Evolutionary conservation across 53 echinoderm and acorn worm genomes (phyloP).

Genomic region (Patiria pectinifera): DNA sequence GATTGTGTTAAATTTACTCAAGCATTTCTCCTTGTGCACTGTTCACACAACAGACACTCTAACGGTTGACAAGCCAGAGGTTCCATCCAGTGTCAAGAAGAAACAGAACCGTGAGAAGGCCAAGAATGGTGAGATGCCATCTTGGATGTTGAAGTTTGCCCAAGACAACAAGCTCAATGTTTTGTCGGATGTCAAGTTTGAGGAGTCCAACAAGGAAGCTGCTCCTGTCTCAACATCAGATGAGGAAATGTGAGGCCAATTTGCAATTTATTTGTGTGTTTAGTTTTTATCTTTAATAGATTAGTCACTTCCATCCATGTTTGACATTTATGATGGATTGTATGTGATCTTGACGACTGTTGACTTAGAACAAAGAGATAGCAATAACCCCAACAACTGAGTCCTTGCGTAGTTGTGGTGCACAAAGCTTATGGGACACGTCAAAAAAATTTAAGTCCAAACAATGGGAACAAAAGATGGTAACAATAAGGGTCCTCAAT

Average conservation of each 20-base stretch:
- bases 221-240: conserved; percentile 15
- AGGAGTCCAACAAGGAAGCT: conserved; percentile 48
- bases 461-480: no score
- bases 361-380: no score
- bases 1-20: no score
- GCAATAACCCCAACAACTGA: no score
- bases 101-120: conserved; percentile 85
- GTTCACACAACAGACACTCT: conserved; percentile 70
- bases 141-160: conserved; percentile 95
- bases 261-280: not conserved
- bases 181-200: conserved; percentile 76
- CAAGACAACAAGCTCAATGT: conserved; percentile 86
- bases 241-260: conserved; percentile 57
- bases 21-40: no score
- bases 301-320: not conserved
- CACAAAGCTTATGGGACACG: no score
- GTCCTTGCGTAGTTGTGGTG: no score
- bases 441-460: no score
- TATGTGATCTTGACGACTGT: no score
- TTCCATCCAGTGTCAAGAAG: conserved; percentile 82
- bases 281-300: not conserved
- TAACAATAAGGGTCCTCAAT: no score
- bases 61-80: conserved; percentile 87
- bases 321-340: not conserved
- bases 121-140: conserved; percentile 95